Conservation (phyloP, 2,888 invertebrate genomes). For the Apamea monoglypha region DNA sequence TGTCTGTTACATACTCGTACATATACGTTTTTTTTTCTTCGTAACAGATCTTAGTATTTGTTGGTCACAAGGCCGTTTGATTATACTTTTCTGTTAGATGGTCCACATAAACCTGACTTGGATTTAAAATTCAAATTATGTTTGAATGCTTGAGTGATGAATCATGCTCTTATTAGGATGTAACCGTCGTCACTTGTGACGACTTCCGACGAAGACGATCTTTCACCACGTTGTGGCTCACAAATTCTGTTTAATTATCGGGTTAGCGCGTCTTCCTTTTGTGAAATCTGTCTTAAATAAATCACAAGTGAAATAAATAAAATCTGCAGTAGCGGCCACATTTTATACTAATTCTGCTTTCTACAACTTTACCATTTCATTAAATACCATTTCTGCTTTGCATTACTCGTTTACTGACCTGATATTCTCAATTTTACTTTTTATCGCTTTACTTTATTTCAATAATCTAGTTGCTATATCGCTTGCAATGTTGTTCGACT, state of each 20-base stretch:
- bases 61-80: slow-evolving; percentile 57
- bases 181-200: slow-evolving; percentile 63
- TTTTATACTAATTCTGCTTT: slow-evolving; percentile 27
- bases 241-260: slow-evolving; percentile 47
- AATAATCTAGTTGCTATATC: slow-evolving; percentile 62
- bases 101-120: slow-evolving; percentile 55
- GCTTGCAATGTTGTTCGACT: slow-evolving; percentile 66
- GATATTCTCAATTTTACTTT: slow-evolving; percentile 68
- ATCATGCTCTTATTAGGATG: slow-evolving; percentile 71
- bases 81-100: slow-evolving; percentile 61
- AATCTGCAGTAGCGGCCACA: slow-evolving; percentile 9
- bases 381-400: slow-evolving; percentile 13
- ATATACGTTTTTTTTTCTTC: slow-evolving; percentile 40
- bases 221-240: slow-evolving; percentile 46
- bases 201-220: slow-evolving; percentile 53
- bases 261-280: slow-evolving; percentile 32
- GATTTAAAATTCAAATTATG: slow-evolving; percentile 71
- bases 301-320: slow-evolving; percentile 44
- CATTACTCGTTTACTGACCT: slow-evolving; percentile 39
- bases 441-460: slow-evolving; percentile 62
- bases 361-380: background rate
- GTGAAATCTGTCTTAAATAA: slow-evolving; percentile 14
- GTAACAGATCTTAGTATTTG: slow-evolving; percentile 37
- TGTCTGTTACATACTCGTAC: slow-evolving; percentile 53
- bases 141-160: slow-evolving; percentile 70